Base-by-base conservation (phyloP, 2,888 invertebrate species). In the Chrysomela aeneicollis region DNA sequence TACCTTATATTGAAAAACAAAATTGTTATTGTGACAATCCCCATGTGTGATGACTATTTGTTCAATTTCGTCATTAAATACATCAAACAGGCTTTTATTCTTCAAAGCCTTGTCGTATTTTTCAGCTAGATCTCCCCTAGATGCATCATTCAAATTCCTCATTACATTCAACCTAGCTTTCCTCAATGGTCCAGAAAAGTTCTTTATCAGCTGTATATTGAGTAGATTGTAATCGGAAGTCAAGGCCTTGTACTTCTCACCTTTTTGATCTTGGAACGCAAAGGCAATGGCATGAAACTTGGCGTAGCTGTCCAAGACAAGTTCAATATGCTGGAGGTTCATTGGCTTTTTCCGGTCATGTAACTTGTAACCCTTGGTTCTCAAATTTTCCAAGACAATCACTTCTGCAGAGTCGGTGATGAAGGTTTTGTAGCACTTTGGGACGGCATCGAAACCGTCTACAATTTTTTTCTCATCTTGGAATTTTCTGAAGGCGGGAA, bases 1-100 rank as follows among this genome's bases (percentile, higher is more conserved):
- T n/a, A n/a, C n/a, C n/a, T n/a, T 26, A 59, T 73, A 72, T 67
- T 70, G 67, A 61, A 72, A 72, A 60, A 73, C 59, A 19, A 69
- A 67, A 18, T 73, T 73, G 50, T 71, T 68, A 50, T 69, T 68
- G 58, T 71, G 72, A 19, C 66, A 68, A 61, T 73, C 73, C 6
- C 71, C 68, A 59, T 73, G 73, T 0, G 59, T 63, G n/a, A 73
- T 26, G 4, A 73, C 71, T n/a, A 49, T 53, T 37, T 72, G 63
- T 4, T 55, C 1, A 10, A 61, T 51, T 17, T 21, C 18, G 26
- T 37, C 47, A 30, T 67, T 53, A 5, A 51, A 26, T 19, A 61
- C 50, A 19, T 60, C 49, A 2, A 50, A 12, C 1, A 71, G 37
- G 9, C 66, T 51, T 21, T 42, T 35, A 12, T 59, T 54, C n/a